These are phyloP conservation scores for Camponotus fellah DNA, from an alignment of 2,888 invertebrate species.

Conservation along the genomic window DNA sequence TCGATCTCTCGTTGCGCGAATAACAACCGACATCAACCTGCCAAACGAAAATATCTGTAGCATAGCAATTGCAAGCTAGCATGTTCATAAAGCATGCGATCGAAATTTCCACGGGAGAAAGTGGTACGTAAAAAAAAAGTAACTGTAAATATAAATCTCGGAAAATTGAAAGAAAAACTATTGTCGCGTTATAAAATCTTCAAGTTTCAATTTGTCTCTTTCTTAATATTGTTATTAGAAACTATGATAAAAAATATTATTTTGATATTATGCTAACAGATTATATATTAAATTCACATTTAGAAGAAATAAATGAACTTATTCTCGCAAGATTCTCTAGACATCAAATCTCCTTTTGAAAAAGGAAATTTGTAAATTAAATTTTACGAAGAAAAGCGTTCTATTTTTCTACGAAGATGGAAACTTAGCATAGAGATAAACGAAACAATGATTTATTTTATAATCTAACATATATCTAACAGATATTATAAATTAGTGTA, in stretches of 20 bases:
- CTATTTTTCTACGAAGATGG: conserved; percentile 65
- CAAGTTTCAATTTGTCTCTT: conserved; percentile 17
- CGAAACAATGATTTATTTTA: conserved; percentile 23
- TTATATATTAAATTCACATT: conserved; percentile 67
- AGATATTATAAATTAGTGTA: neutral
- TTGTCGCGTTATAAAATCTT: conserved; percentile 29
- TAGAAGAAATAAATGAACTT: conserved; percentile 68
- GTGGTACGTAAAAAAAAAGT: neutral
- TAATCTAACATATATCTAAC: conserved; percentile 1
- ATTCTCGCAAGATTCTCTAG: conserved; percentile 48
- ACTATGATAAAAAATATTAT: conserved; percentile 64
- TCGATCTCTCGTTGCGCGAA: conserved; percentile 55
- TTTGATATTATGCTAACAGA: conserved; percentile 68
- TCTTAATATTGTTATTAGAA: conserved; percentile 59
- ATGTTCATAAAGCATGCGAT: conserved; percentile 43
- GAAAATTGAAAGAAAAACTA: conserved; percentile 18
- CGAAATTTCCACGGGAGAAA: conserved; percentile 5
- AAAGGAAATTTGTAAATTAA: conserved; percentile 69
- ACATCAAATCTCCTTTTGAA: conserved; percentile 18
- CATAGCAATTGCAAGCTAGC: conserved; percentile 2
- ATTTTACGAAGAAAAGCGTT: conserved; percentile 70
- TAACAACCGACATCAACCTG: conserved; percentile 53
- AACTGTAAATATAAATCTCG: conserved; percentile 8
- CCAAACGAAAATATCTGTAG: conserved; percentile 50
- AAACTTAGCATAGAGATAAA: conserved; percentile 64